Base-by-base conservation (phyloP, 2,797 vertebrate species). In the Echiichthys vipera region DNA sequence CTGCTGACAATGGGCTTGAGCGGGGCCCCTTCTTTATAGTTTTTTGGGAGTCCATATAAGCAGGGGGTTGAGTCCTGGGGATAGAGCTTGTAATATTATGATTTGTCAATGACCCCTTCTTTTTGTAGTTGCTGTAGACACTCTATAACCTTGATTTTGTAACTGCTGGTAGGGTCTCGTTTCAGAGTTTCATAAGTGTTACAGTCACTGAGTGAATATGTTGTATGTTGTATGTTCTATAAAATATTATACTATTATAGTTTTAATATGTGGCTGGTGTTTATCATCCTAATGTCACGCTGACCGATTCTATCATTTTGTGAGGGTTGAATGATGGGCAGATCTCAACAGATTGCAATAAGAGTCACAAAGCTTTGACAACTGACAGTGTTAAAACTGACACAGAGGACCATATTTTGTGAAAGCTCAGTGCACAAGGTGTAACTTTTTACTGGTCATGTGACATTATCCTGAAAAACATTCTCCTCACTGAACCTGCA, bases 401-500 rank as follows among this genome's bases (percentile, higher is more conserved):
- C 40, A 46, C 17, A 18, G 4, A 32, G 36, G n/a, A 61, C 47
- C 46, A 49, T 68, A 22, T 56, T 57, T 14, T 42, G 32, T 53
- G 45, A 36, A 20, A 27, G 32, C 46, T 37, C 40, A 30, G 5
- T 50, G 32, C 24, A 53, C 25, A 18, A 34, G 20, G 59, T 65
- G 11, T 54, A 66, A 43, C 24, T 7, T 47, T 56, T 42, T 53
- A 7, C 59, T 13, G 12, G 53, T 9, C 8, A 67, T 49, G 54
- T 68, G 76, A 45, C 53, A 71, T 65, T 40, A 56, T 49, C 46
- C 55, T 12, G 32, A 57, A 53, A 65, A 64, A 39, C 9, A 34
- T 58, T 34, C 37, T 61, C 58, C 42, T 53, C 22, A 10, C 32
- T 40, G 45, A 20, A 36, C 11, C 34, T n/a, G 6, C 46, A 49